Evolutionary conservation across 2,113 vertebrate species (phyloP).

Genomic region (Excalfactoria chinensis): DNA sequence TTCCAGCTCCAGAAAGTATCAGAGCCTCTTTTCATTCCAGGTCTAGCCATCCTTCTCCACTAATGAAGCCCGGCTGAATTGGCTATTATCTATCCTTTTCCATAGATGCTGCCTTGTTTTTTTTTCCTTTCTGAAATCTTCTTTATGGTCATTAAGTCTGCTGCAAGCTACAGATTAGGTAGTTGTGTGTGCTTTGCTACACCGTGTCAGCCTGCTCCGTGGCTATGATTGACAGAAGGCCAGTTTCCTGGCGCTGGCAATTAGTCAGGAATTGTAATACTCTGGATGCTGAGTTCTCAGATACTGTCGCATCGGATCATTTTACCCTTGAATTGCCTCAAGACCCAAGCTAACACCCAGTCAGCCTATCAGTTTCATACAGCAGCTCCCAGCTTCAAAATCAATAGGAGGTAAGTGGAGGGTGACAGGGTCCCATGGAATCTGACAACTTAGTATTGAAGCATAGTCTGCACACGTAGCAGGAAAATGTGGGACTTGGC

Average conservation of each 20-base stretch:
- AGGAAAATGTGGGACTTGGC: not conserved
- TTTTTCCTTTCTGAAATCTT: conserved; percentile 12
- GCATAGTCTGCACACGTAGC: not conserved
- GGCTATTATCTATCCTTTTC: conserved; percentile 18
- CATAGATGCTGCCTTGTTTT: not conserved
- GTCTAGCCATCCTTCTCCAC: not conserved
- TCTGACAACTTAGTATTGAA: conserved; percentile 1
- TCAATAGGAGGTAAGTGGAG: not conserved
- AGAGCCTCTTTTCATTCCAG: conserved; percentile 33
- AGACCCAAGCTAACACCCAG: not conserved
- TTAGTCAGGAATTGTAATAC: not conserved
- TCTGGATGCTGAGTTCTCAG: not conserved
- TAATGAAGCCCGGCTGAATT: conserved; percentile 3
- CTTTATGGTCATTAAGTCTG: not conserved
- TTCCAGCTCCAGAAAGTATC: conserved; percentile 5
- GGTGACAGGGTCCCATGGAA: not conserved
- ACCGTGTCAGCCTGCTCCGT: not conserved
- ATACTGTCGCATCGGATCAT: not conserved
- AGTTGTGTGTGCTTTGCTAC: not conserved
- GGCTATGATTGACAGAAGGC: not conserved
- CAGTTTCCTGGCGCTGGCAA: not conserved
- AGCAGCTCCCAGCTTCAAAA: not conserved
- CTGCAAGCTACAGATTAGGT: conserved; percentile 11
- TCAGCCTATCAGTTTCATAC: not conserved
- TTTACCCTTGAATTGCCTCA: conserved; percentile 10